Percentiles rank a stretch among this genome's conserved stretches.
These are phyloP conservation scores for Falco peregrinus DNA, from an alignment of 2,797 vertebrate species.

Conservation along the genomic window DNA sequence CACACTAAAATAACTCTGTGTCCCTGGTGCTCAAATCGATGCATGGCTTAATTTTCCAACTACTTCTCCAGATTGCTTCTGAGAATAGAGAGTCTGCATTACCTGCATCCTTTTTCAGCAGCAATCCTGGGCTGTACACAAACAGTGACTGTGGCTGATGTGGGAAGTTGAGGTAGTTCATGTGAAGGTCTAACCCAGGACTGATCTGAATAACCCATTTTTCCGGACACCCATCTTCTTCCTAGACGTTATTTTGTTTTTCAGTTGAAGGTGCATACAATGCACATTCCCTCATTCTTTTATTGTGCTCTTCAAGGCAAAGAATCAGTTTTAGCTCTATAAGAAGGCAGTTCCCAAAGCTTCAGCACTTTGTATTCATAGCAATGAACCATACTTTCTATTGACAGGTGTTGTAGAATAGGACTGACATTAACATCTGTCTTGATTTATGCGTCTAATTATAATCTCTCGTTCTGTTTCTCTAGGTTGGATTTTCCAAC, in stretches of 20 bases:
- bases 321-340: neutral
- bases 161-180: neutral
- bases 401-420: neutral
- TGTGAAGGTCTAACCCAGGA: neutral
- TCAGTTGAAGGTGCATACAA: neutral
- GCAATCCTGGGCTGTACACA: neutral
- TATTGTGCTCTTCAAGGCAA: neutral
- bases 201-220: neutral
- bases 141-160: neutral
- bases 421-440: neutral
- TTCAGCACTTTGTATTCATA: neutral
- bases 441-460: neutral
- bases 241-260: neutral
- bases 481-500: constrained; percentile 78
- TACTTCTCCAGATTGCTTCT: neutral
- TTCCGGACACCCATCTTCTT: neutral
- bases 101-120: neutral
- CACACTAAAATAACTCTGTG: neutral
- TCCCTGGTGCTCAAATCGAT: neutral
- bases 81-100: neutral
- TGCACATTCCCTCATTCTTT: neutral
- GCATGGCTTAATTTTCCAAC: neutral
- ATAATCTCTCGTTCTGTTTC: neutral
- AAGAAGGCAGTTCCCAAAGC: neutral
- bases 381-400: neutral